These are phyloP conservation scores for Lasioglossum marginatum DNA, from an alignment of 2,888 invertebrate genomes.

Conservation along the genomic window DNA sequence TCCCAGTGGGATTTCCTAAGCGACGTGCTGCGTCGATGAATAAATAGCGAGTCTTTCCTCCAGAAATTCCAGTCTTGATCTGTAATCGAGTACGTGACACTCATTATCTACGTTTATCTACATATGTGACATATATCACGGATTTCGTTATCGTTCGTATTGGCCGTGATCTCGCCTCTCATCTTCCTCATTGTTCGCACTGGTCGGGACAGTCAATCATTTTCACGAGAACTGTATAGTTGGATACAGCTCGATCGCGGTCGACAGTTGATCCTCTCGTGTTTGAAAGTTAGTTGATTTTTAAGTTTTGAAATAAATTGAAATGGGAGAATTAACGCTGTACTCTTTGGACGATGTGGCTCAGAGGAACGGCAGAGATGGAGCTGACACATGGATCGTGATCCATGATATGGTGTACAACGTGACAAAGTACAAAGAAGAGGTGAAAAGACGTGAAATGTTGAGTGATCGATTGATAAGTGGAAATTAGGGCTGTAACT, in stretches of 20 bases:
- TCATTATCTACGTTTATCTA: conserved; percentile 41
- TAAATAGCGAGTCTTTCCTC: conserved; percentile 18
- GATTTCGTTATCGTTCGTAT: not conserved
- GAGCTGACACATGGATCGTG: conserved; percentile 87
- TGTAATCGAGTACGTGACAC: conserved; percentile 23
- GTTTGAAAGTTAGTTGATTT: not conserved
- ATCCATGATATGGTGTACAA: conserved; percentile 89
- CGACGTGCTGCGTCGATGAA: not conserved
- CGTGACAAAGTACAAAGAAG: conserved; percentile 87
- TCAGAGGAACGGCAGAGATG: conserved; percentile 86
- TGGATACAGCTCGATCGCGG: not conserved
- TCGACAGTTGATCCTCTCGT: not conserved
- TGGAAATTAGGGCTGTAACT: no score
- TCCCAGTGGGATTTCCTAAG: not conserved
- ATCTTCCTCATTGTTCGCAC: not conserved
- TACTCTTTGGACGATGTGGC: conserved; percentile 86
- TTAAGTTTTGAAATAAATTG: not conserved
- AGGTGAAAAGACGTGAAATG: conserved; percentile 85
- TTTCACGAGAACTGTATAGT: no score
- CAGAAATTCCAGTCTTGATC: conserved; percentile 2
- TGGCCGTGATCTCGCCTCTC: not conserved
- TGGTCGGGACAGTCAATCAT: not conserved
- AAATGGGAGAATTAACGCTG: conserved; percentile 8
- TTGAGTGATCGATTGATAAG: not conserved
- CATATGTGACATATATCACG: conserved; percentile 22